Evolutionary conservation across 2,888 invertebrate species (phyloP).

Genomic region (Lasioglossum marginatum): DNA sequence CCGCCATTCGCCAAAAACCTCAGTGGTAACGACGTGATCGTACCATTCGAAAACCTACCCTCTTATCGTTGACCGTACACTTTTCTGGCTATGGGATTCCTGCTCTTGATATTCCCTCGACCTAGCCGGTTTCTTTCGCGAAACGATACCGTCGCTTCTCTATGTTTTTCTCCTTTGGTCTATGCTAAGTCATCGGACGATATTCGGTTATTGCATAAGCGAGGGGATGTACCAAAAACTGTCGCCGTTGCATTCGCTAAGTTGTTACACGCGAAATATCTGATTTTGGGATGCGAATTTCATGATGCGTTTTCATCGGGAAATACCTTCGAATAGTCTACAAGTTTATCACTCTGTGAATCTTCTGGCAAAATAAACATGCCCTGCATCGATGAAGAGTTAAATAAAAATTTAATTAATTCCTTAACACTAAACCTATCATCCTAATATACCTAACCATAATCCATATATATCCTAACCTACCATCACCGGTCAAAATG

Average conservation of each 20-base stretch:
- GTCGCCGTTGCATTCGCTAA: background rate
- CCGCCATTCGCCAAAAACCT: constrained; percentile 65
- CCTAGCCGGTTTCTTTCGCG: background rate
- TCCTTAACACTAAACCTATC: too few species aligned
- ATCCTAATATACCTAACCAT: too few species aligned
- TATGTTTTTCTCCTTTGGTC: background rate
- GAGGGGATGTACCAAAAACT: background rate
- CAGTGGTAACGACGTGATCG: constrained; percentile 61
- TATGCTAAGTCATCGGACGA: constrained; percentile 8
- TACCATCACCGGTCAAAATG: too few species aligned
- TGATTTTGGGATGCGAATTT: background rate
- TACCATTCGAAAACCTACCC: constrained; percentile 40
- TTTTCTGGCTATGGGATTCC: constrained; percentile 32
- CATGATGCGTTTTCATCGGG: background rate
- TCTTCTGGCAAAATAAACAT: too few species aligned
- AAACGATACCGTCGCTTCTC: background rate
- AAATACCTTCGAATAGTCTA: too few species aligned
- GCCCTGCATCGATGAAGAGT: too few species aligned
- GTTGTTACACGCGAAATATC: background rate
- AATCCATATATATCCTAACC: too few species aligned
- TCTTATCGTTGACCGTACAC: constrained; percentile 33
- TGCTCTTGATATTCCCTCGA: background rate
- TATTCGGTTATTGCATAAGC: background rate
- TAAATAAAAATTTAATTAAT: too few species aligned
- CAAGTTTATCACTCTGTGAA: too few species aligned